Conservation (phyloP, 2,888 invertebrate species). For the Heteromyza rotundicornis region DNA sequence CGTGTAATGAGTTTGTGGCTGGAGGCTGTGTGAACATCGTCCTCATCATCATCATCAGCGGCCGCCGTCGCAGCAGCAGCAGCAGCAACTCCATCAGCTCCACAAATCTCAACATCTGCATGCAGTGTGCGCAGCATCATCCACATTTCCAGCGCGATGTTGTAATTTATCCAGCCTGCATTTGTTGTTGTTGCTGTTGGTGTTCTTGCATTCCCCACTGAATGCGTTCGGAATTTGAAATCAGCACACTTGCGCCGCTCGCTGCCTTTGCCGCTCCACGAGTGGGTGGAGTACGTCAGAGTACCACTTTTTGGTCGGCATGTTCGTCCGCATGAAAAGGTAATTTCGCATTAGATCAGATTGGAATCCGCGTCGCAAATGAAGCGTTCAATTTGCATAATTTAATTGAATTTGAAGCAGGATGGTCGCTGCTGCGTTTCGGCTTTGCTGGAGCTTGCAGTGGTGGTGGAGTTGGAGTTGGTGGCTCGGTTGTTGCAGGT, state of each 20-base stretch:
- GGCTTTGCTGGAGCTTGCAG: not conserved
- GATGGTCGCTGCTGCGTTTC: conserved; percentile 18
- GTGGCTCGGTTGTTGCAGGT: conserved; percentile 25
- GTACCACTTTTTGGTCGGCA: conserved; percentile 24
- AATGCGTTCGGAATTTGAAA: conserved; percentile 18
- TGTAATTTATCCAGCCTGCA: conserved; percentile 44
- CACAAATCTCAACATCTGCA: not conserved
- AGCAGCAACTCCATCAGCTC: conserved; percentile 24
- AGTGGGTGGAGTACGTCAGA: conserved; percentile 54
- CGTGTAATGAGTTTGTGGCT: conserved; percentile 56
- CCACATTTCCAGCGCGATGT: conserved; percentile 6
- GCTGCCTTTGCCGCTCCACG: conserved; percentile 22
- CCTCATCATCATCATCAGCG: conserved; percentile 40
- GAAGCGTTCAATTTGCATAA: conserved; percentile 53
- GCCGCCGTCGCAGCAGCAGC: conserved; percentile 31
- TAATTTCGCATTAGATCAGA: conserved; percentile 35
- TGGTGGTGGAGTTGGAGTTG: conserved; percentile 29
- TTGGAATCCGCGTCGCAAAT: conserved; percentile 30
- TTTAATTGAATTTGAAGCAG: conserved; percentile 54
- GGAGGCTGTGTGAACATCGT: conserved; percentile 60
- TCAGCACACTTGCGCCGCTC: conserved; percentile 30
- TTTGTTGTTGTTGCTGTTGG: conserved; percentile 22
- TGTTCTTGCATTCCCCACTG: conserved; percentile 12
- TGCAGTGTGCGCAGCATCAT: conserved; percentile 17
- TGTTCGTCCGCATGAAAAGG: conserved; percentile 27